A percentile compares a stretch with the other conserved stretches of the same genome.
Conservation (phyloP, 2,797 vertebrate genomes). For the Mus caroli region DNA sequence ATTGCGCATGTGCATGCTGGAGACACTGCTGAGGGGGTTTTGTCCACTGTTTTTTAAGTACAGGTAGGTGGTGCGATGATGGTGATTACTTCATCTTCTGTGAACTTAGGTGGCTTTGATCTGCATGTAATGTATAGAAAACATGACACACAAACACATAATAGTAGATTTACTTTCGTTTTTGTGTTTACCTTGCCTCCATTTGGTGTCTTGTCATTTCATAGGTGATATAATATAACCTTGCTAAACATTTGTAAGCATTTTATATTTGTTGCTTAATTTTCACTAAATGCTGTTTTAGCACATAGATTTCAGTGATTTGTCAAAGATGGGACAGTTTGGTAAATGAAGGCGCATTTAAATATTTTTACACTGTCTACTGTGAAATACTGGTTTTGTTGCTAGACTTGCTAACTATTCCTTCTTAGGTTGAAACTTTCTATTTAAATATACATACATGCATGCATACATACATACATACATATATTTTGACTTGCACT, state of each 20-base stretch:
- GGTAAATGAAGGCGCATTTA: constrained; percentile 54
- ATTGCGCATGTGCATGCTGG: not conserved
- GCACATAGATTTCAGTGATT: constrained; percentile 30
- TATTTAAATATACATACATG: not conserved
- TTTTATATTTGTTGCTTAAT: constrained; percentile 38
- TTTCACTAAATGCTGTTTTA: constrained; percentile 43
- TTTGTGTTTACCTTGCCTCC: not conserved
- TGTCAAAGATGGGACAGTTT: not conserved
- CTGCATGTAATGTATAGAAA: not conserved
- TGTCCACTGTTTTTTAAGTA: constrained; percentile 20
- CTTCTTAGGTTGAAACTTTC: not conserved
- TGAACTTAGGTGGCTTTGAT: constrained; percentile 2
- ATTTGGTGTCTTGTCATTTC: not conserved
- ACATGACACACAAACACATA: not conserved
- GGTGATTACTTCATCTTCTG: constrained; percentile 33
- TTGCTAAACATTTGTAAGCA: constrained; percentile 7
- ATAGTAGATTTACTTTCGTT: not conserved
- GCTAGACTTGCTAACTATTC: not conserved
- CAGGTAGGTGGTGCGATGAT: not conserved
- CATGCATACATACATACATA: too few species aligned
- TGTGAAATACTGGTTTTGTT: not conserved
- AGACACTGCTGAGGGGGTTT: not conserved
- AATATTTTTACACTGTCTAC: constrained; percentile 1
- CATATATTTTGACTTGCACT: not conserved
- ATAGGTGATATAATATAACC: not conserved